These are phyloP conservation scores for Planiliza haematocheilus DNA, from an alignment of 2,113 vertebrate species.

Conservation along the genomic window DNA sequence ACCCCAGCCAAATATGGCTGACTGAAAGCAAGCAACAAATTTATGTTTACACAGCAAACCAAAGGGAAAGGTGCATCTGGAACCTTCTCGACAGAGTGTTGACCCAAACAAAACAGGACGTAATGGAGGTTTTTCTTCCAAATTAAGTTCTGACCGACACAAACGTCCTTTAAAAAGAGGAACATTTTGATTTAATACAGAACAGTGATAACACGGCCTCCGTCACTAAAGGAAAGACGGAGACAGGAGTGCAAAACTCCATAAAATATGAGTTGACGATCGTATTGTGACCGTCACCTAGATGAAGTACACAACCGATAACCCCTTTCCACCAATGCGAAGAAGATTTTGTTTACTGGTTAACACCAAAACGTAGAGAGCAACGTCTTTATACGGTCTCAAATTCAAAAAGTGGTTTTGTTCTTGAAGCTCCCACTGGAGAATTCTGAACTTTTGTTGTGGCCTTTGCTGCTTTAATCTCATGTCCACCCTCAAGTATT, in stretches of 20 bases:
- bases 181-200: conserved; percentile 54
- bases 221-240: conserved; percentile 41
- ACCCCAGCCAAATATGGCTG: conserved; percentile 31
- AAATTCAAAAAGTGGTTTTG: no score
- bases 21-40: conserved; percentile 27
- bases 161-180: conserved; percentile 33
- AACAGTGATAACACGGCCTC: conserved; percentile 37
- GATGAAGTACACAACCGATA: not conserved
- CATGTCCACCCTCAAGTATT: no score
- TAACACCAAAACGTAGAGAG: no score
- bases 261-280: conserved; percentile 20
- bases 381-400: no score
- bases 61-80: not conserved
- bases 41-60: conserved; percentile 45
- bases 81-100: not conserved
- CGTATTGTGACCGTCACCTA: not conserved
- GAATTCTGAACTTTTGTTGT: no score
- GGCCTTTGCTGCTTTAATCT: no score
- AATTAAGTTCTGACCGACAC: conserved; percentile 12
- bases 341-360: no score
- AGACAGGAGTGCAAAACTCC: conserved; percentile 55
- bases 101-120: conserved; percentile 9
- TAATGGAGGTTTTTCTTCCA: not conserved
- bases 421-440: no score
- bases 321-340: no score